These are phyloP conservation scores for Tapirus terrestris DNA, from an alignment of 2,113 vertebrate genomes.

Conservation along the genomic window DNA sequence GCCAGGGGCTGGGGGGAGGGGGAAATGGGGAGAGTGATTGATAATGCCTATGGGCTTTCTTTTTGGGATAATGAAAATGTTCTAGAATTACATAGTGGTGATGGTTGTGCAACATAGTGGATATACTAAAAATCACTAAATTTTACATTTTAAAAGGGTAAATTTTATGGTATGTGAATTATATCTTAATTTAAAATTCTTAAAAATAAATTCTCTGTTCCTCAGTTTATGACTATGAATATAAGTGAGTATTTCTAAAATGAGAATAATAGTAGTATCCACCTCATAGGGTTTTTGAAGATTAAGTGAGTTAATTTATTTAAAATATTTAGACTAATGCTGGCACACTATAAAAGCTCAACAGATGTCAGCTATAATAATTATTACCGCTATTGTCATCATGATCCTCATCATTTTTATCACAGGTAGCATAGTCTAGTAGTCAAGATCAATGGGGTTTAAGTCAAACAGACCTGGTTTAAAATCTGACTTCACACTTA, in stretches of 20 bases:
- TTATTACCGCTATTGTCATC: constrained; percentile 1
- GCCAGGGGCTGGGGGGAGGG: background rate
- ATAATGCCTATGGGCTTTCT: constrained; percentile 53
- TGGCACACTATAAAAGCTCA: background rate
- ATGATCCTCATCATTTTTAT: constrained; percentile 33
- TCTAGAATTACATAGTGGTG: constrained; percentile 26
- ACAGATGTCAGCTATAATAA: constrained; percentile 1
- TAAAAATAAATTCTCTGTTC: background rate
- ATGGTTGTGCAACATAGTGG: constrained; percentile 27
- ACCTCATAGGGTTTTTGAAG: constrained; percentile 26
- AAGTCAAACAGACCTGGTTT: constrained; percentile 35
- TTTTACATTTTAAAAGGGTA: background rate
- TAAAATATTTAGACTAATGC: background rate
- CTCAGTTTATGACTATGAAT: constrained; percentile 31
- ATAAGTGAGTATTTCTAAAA: constrained; percentile 43
- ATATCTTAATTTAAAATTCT: constrained; percentile 6
- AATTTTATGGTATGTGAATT: background rate
- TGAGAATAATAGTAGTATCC: background rate
- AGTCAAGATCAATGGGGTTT: background rate
- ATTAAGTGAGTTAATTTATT: constrained; percentile 36
- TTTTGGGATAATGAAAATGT: constrained; percentile 49
- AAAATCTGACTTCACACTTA: constrained; percentile 30
- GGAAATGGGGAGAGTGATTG: constrained; percentile 5
- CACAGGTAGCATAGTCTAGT: background rate
- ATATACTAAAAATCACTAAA: constrained; percentile 52